Percentiles rank a stretch among this genome's conserved stretches.
These are phyloP conservation scores for chimpanzee (Pan troglodytes) DNA, from an alignment of 2,113 vertebrate species.

Conservation along the genomic window DNA sequence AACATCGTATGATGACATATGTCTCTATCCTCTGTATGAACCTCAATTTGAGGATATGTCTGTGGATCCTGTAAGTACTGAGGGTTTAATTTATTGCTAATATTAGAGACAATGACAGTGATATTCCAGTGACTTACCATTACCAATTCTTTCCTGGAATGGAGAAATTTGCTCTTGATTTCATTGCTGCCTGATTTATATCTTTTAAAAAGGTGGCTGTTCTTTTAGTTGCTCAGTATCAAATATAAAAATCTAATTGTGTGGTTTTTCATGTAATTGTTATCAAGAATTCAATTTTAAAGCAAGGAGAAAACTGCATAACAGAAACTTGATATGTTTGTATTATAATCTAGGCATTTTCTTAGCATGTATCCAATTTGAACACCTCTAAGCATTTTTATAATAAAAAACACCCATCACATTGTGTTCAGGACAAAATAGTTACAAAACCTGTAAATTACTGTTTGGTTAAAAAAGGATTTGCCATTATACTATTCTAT, in stretches of 20 bases:
- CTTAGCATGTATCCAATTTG: conserved; percentile 21
- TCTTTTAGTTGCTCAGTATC: conserved; percentile 20
- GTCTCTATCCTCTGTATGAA: background rate
- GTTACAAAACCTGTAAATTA: conserved; percentile 54
- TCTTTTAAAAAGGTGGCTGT: conserved; percentile 1
- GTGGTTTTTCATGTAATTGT: conserved; percentile 40
- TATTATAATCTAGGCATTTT: conserved; percentile 41
- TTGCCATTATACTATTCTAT: background rate
- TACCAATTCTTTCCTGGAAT: background rate
- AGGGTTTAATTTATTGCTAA: background rate
- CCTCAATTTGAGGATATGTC: background rate
- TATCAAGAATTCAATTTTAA: conserved; percentile 58
- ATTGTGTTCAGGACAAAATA: conserved; percentile 40
- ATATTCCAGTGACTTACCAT: conserved; percentile 9
- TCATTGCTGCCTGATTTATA: background rate
- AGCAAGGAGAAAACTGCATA: conserved; percentile 29
- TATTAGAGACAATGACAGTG: background rate
- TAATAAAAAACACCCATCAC: conserved; percentile 40
- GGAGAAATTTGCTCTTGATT: background rate
- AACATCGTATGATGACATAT: background rate
- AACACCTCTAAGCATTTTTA: conserved; percentile 59
- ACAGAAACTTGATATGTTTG: conserved; percentile 42
- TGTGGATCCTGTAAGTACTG: background rate
- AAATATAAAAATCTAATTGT: conserved; percentile 57
- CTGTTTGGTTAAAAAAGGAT: conserved; percentile 24